These are phyloP conservation scores for Dasyornis broadbenti DNA, from an alignment of 2,113 vertebrate genomes.

Conservation along the genomic window DNA sequence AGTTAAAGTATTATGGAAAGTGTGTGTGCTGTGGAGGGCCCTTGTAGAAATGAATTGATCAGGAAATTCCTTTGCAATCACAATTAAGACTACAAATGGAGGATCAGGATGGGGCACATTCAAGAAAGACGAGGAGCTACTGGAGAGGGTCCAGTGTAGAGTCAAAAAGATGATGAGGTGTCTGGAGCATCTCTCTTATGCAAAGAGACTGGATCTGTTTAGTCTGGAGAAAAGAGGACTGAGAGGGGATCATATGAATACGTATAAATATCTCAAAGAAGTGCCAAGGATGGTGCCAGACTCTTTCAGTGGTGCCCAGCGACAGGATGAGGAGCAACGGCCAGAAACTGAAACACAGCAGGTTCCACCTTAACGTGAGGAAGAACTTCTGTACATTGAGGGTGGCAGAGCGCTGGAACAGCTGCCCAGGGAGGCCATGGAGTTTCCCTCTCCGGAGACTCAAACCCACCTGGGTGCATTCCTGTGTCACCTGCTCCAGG, in stretches of 20 bases:
- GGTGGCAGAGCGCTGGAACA: neutral
- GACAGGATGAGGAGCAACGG: neutral
- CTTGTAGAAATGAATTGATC: neutral
- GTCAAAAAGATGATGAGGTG: neutral
- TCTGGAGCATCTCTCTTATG: neutral
- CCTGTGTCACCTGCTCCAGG: neutral
- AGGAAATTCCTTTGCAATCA: neutral
- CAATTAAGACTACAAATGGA: neutral
- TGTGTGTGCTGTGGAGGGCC: neutral
- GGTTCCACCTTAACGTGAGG: neutral
- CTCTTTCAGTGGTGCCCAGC: neutral
- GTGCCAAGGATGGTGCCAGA: neutral
- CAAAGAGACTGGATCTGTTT: neutral
- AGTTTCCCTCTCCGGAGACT: neutral
- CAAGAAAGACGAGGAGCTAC: neutral
- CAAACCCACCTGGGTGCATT: neutral
- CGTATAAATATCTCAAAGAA: neutral
- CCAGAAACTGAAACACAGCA: neutral
- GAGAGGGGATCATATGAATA: neutral
- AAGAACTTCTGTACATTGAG: neutral
- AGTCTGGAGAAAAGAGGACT: neutral
- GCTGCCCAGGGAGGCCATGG: neutral
- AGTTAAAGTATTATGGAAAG: neutral
- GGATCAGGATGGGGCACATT: fast-evolving
- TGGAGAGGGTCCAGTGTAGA: fast-evolving